Evolutionary conservation across 2,797 vertebrate genomes (phyloP), one percentile per base, ranked within the genome.

Genomic region (Aythya fuligula): DNA sequence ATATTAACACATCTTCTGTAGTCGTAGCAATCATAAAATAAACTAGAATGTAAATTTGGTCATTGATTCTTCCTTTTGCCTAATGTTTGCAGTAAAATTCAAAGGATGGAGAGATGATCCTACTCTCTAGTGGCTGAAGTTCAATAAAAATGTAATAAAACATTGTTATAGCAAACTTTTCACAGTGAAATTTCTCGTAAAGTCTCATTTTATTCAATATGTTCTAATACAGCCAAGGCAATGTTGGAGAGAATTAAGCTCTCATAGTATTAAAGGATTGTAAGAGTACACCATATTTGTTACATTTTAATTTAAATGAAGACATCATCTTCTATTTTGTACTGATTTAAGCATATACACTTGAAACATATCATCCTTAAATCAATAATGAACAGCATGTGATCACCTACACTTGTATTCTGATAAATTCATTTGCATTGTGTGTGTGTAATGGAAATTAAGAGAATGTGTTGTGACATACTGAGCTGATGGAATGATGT

Each of bases 61-160:
- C 66, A 77, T 84, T 89, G 87, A 89, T 91, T 95, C 85, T 82
- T 74, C 76, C 91, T 94, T 97, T 95, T 92, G 79, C 77, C 95
- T 93, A 75, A 65, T 69, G 65, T 96, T 91, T 96, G 58, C 89
- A 80, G 66, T 66, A 93, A 65, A 94, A 95, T 91, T 94, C 76
- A 95, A 95, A 93, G 57, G 70, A 91, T 54, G 60, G 80, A 89
- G 77, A 88, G 58, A 95, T 90, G 60, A 87, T 70, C 64, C 83
- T 89, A 64, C 91, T 95, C 96, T 90, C 89, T 83, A 89, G 67
- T 73, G 76, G 89, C 67, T 88, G 61, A 71, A 75, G 66, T 92
- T 96, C 81, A 96, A 27, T 53, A 71, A 67, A 89, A 94, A 95
- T 89, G 80, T 69, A 95, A 95, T 91, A 91, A 94, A 96, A 87